Conservation (phyloP, 2,797 vertebrate genomes). For the Pseudochirops corinnae region DNA sequence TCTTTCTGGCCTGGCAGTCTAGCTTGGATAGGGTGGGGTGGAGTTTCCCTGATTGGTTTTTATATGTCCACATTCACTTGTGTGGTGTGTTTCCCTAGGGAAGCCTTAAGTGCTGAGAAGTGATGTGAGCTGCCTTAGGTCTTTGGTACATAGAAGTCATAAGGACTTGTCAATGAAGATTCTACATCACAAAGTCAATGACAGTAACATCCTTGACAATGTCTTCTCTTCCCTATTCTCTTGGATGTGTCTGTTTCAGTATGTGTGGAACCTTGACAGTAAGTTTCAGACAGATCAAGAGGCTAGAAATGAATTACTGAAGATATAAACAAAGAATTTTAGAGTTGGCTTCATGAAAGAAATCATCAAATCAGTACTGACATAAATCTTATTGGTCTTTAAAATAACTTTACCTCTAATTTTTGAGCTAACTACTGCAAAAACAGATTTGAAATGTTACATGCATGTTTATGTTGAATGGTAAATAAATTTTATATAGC, state of each 20-base stretch:
- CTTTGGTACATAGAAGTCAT: neutral
- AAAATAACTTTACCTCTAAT: neutral
- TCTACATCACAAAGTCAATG: neutral
- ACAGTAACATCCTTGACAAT: neutral
- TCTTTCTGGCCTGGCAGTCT: too few species aligned
- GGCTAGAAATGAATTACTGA: neutral
- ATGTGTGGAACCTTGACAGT: neutral
- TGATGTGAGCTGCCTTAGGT: neutral
- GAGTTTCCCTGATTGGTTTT: neutral
- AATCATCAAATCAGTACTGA: neutral
- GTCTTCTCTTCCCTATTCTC: neutral
- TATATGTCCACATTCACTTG: neutral
- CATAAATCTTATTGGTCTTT: neutral
- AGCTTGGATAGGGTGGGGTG: neutral
- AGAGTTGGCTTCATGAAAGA: slow-evolving; percentile 32
- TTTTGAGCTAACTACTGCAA: neutral
- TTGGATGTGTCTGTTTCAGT: neutral
- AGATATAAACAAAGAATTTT: neutral
- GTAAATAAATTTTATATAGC: neutral
- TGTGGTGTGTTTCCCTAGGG: neutral
- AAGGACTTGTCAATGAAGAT: neutral
- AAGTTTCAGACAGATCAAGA: neutral
- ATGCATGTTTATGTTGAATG: neutral
- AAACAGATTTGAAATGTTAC: neutral
- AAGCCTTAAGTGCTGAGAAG: neutral